phyloP scores from a whole-genome alignment of 2,888 invertebrate genomes.

The Mayetiola destructor region DNA sequence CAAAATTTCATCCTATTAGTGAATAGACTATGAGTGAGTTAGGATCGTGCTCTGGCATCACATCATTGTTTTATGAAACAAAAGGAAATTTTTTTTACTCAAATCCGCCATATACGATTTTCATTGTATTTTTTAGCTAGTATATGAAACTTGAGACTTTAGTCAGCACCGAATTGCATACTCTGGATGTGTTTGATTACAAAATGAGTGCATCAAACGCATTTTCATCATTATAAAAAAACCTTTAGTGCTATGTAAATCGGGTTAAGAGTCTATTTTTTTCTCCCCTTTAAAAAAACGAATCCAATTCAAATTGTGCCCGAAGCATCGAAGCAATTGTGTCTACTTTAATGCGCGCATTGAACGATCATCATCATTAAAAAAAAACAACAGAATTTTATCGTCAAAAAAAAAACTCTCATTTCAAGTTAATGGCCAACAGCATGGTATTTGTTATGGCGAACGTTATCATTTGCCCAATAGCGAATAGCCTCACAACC shows the following conservation, averaged over 20 bases:
- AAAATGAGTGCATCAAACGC: background rate
- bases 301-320: background rate
- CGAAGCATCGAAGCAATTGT: background rate
- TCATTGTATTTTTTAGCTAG: too few relatives aligned
- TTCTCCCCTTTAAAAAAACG: background rate
- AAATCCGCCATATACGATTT: too few relatives aligned
- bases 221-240: background rate
- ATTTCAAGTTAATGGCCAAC: background rate
- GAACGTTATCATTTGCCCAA: background rate
- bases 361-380: too few relatives aligned
- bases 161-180: background rate
- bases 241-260: slow-evolving; percentile 2
- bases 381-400: background rate
- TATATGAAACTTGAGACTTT: too few relatives aligned
- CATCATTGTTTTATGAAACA: too few relatives aligned
- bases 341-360: background rate
- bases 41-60: too few relatives aligned
- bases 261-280: slow-evolving; percentile 10
- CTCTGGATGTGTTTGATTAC: background rate
- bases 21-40: too few relatives aligned
- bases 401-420: background rate
- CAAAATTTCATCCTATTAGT: too few relatives aligned
- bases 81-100: too few relatives aligned
- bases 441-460: background rate
- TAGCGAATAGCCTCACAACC: background rate